Evolutionary conservation across 2,113 vertebrate species (phyloP).

Genomic region (Orthonyx spaldingii): DNA sequence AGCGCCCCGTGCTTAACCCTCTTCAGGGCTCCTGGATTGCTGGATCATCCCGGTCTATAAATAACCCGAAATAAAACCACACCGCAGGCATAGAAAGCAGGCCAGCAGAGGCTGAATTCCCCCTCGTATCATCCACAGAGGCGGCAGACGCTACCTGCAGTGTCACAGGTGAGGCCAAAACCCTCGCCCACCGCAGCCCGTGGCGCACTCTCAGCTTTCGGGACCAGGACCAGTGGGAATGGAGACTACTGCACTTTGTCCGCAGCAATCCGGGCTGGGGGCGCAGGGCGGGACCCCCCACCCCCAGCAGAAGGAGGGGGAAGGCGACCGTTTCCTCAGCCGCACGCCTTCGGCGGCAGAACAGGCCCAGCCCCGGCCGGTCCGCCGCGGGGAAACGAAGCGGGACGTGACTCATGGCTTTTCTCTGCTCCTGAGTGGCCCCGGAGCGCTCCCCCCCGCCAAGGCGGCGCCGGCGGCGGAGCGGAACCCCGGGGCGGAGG

Average conservation of each 20-base stretch:
- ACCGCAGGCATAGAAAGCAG: fast-evolving
- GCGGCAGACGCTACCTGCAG: neutral
- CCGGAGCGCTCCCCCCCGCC: neutral
- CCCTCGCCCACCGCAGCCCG: neutral
- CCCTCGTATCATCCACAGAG: neutral
- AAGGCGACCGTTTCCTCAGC: neutral
- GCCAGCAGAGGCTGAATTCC: neutral
- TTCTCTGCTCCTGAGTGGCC: neutral
- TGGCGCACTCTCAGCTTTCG: neutral
- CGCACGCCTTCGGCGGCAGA: neutral
- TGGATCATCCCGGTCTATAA: neutral
- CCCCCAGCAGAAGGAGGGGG: fast-evolving
- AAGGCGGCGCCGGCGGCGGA: neutral
- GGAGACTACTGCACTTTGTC: fast-evolving
- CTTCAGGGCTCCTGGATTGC: neutral
- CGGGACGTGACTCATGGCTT: neutral
- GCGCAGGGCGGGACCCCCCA: fast-evolving
- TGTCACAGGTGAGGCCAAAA: neutral
- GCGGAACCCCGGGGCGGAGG: neutral
- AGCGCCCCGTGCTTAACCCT: neutral
- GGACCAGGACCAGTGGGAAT: fast-evolving
- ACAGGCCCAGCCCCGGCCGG: too few relatives aligned
- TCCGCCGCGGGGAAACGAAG: neutral
- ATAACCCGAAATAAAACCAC: neutral
- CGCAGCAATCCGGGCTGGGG: neutral